Percentiles rank a stretch among this genome's conserved stretches.
These are phyloP conservation scores for Ceryle rudis DNA, from an alignment of 2,797 vertebrate genomes.

Conservation along the genomic window DNA sequence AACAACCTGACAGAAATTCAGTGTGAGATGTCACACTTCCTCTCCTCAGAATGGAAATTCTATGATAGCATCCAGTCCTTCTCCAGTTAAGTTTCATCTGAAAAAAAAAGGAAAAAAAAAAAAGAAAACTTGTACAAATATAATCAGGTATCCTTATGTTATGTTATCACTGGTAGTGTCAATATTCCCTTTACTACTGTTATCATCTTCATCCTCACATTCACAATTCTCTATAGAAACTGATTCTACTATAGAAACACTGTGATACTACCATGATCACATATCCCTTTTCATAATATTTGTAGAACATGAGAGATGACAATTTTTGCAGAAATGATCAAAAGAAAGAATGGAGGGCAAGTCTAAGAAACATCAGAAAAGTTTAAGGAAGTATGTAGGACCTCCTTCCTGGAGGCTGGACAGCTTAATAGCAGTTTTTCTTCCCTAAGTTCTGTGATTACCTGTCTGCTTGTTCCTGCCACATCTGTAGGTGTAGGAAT, in stretches of 20 bases:
- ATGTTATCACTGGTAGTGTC: not conserved
- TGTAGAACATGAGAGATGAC: not conserved
- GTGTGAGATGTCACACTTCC: not conserved
- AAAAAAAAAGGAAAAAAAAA: not conserved
- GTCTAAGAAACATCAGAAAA: not conserved
- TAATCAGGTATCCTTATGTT: not conserved
- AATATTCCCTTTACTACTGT: not conserved
- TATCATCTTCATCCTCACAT: not conserved
- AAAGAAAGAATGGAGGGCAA: not conserved
- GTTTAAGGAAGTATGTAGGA: not conserved
- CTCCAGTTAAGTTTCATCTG: not conserved
- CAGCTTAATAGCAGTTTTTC: not conserved
- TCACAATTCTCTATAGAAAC: rapidly evolving
- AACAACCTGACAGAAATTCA: not conserved
- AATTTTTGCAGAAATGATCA: not conserved
- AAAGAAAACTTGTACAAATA: not conserved
- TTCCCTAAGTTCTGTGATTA: not conserved
- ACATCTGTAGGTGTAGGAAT: not conserved
- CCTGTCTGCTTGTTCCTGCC: not conserved
- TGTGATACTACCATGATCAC: not conserved
- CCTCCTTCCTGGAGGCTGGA: not conserved
- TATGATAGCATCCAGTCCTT: not conserved
- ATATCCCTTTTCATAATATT: not conserved
- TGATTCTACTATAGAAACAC: not conserved
- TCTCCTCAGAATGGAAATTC: not conserved